phyloP scores from a whole-genome alignment of 2,113 vertebrate species.

The Panthera uncia region DNA sequence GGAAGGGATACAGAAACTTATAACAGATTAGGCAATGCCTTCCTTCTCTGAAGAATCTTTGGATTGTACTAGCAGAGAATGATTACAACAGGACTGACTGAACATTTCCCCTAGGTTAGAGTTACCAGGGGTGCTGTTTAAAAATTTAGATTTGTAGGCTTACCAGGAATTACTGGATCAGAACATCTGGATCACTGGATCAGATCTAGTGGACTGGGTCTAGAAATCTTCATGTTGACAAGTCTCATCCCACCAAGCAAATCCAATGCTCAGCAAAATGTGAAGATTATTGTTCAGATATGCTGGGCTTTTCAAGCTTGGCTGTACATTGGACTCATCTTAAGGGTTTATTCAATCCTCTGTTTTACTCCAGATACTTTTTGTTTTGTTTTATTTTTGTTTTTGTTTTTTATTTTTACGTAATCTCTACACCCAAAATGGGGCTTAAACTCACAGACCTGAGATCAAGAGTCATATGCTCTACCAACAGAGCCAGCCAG shows the following conservation, averaged over 20 bases:
- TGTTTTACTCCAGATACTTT: neutral
- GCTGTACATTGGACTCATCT: neutral
- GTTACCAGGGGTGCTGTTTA: neutral
- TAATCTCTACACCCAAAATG: too few species aligned
- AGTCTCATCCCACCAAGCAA: neutral
- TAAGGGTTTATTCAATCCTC: neutral
- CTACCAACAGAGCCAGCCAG: too few species aligned
- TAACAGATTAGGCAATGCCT: neutral
- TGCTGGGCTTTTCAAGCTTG: neutral
- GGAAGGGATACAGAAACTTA: neutral
- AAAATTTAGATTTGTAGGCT: neutral
- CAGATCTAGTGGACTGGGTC: neutral
- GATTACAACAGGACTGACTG: neutral
- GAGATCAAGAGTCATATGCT: too few species aligned
- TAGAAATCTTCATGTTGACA: constrained; percentile 2
- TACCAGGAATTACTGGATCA: neutral
- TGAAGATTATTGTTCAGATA: neutral
- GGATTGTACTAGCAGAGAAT: neutral
- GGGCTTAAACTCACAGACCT: too few species aligned
- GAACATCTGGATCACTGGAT: neutral
- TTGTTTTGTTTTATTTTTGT: too few species aligned
- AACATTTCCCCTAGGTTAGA: neutral
- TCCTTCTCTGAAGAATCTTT: neutral
- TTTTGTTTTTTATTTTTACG: too few species aligned
- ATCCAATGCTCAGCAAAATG: neutral